Conservation (phyloP, 1,140 invertebrate genomes). For the Euura saliciscinereae region DNA sequence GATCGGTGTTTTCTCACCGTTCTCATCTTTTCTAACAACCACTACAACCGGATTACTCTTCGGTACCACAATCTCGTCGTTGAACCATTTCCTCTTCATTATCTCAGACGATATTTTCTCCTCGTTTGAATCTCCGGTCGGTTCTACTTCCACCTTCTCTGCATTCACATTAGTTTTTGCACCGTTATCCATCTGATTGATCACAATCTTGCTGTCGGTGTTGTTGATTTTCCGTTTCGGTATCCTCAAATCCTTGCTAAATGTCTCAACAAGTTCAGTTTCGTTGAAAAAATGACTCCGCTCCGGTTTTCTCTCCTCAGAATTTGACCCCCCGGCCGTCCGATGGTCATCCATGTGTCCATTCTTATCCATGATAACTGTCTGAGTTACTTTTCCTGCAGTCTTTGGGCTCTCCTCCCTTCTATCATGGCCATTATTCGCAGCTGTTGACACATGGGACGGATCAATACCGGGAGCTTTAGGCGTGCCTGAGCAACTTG, state of each 20-base stretch:
- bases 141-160: neutral
- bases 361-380: no score
- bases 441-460: neutral
- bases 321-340: neutral
- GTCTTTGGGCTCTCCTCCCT: no score
- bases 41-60: neutral
- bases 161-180: neutral
- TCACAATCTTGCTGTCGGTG: neutral
- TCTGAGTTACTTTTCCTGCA: no score
- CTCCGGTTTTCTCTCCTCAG: neutral
- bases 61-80: neutral
- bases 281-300: neutral
- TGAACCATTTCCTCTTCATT: neutral
- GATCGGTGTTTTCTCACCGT: no score
- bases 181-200: neutral
- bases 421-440: neutral
- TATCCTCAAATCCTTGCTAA: neutral
- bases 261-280: neutral
- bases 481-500: neutral
- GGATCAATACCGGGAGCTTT: neutral
- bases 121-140: neutral
- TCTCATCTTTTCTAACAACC: no score
- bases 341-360: no score
- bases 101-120: slow-evolving; percentile 3
- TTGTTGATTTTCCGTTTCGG: neutral